phyloP scores from a whole-genome alignment of 2,888 invertebrate genomes.

The Scaptomyza parva region DNA sequence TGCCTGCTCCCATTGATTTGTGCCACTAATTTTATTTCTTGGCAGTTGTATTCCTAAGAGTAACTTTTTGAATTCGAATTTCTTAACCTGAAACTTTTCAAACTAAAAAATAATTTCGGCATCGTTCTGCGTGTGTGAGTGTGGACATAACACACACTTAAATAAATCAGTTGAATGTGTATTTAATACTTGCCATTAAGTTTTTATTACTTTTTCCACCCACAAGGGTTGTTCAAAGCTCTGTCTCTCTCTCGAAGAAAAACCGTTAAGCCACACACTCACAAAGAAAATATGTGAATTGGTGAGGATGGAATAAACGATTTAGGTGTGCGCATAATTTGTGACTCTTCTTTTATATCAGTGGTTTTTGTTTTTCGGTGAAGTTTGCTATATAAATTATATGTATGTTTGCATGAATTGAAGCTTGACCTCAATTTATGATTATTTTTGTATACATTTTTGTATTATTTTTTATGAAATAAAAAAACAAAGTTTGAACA shows the following conservation, averaged over 20 bases:
- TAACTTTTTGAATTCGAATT: not conserved
- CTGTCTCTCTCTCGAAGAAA: conserved; percentile 20
- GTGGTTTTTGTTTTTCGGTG: not conserved
- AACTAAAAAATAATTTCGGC: conserved; percentile 55
- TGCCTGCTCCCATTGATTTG: conserved; percentile 27
- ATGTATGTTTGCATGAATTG: too few relatives aligned
- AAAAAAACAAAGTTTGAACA: too few relatives aligned
- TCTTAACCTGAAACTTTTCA: conserved; percentile 20
- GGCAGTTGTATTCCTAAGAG: too few relatives aligned
- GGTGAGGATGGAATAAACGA: conserved; percentile 34
- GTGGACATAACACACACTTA: conserved; percentile 24
- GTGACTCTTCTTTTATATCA: conserved; percentile 2
- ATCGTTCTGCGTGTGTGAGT: not conserved
- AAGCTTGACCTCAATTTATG: not conserved
- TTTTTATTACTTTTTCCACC: conserved; percentile 64
- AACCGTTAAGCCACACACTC: conserved; percentile 21
- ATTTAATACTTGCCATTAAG: conserved; percentile 73
- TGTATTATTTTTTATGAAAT: too few relatives aligned
- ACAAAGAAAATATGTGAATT: conserved; percentile 54
- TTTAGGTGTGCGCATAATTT: conserved; percentile 25
- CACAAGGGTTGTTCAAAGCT: conserved; percentile 13
- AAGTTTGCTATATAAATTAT: not conserved
- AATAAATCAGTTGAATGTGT: conserved; percentile 77
- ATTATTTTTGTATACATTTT: not conserved
- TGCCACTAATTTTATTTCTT: conserved; percentile 58